Evolutionary conservation across 2,888 invertebrate species (phyloP).

Genomic region (Phorcus lineatus): DNA sequence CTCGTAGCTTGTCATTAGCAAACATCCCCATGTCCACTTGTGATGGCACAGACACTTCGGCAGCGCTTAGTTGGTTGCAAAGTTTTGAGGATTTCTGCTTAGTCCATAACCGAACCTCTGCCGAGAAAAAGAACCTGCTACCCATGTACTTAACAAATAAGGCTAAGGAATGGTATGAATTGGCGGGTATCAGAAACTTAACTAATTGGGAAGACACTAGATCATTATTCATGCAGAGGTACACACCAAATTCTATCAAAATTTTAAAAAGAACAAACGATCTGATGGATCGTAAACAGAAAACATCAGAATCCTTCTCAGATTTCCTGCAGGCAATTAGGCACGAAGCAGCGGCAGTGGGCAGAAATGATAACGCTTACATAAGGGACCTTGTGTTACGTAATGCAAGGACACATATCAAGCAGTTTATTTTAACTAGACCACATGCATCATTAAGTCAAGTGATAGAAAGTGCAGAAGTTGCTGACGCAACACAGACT

Average conservation of each 20-base stretch:
- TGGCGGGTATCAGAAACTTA: neutral
- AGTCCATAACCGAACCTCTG: no score
- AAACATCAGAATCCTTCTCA: no score
- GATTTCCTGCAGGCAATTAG: no score
- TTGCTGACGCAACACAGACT: neutral
- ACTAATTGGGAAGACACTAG: neutral
- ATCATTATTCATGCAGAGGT: neutral
- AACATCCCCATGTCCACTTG: neutral
- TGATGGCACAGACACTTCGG: neutral
- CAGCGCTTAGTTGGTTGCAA: neutral
- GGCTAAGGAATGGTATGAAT: neutral
- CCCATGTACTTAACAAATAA: neutral
- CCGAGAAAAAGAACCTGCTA: no score
- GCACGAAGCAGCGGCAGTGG: no score
- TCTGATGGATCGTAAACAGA: no score
- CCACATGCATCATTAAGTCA: neutral
- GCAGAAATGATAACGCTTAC: neutral
- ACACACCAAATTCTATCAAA: no score
- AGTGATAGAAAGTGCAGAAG: neutral
- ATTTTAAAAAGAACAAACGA: no score
- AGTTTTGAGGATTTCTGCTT: neutral
- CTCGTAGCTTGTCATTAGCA: no score
- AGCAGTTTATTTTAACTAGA: neutral
- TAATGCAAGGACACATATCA: neutral
- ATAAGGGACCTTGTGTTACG: neutral